phyloP scores from a whole-genome alignment of 2,888 invertebrate genomes.

The Diplazon laetatorius region DNA sequence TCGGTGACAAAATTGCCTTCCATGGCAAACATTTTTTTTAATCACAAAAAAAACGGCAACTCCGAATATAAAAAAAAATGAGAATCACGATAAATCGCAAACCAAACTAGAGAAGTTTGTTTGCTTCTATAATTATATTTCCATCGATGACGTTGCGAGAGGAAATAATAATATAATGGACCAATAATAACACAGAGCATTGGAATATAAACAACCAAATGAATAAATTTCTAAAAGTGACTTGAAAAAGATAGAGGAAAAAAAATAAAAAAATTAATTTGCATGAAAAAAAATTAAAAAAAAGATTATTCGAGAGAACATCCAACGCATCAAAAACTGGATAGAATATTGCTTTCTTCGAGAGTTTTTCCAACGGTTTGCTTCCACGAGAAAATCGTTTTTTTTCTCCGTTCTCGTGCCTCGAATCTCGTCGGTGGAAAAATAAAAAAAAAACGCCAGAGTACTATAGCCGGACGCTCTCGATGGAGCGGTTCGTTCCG shows the following conservation, averaged over 20 bases:
- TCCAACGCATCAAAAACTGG: neutral
- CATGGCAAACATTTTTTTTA: too few relatives aligned
- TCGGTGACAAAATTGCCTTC: too few relatives aligned
- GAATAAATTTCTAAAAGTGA: neutral
- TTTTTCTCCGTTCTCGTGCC: conserved; percentile 37
- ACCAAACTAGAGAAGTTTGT: too few relatives aligned
- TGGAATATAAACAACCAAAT: neutral
- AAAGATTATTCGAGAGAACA: neutral
- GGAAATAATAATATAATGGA: neutral
- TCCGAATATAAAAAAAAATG: too few relatives aligned
- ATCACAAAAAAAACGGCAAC: too few relatives aligned
- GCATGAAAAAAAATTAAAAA: neutral
- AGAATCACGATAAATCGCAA: too few relatives aligned
- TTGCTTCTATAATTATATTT: too few relatives aligned
- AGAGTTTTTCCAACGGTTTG: conserved; percentile 30
- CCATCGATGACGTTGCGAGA: too few relatives aligned
- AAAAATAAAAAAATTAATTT: neutral
- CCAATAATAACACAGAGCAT: neutral
- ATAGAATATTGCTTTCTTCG: conserved; percentile 24
- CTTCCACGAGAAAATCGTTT: conserved; percentile 37
- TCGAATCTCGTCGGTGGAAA: conserved; percentile 3
- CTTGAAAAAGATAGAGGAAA: too few relatives aligned
- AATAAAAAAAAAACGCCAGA: conserved; percentile 39
- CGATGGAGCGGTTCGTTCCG: conserved; percentile 69
- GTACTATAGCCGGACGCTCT: conserved; percentile 38